These are phyloP conservation scores for Falco berigora DNA, from an alignment of 2,797 vertebrate genomes.

Conservation along the genomic window DNA sequence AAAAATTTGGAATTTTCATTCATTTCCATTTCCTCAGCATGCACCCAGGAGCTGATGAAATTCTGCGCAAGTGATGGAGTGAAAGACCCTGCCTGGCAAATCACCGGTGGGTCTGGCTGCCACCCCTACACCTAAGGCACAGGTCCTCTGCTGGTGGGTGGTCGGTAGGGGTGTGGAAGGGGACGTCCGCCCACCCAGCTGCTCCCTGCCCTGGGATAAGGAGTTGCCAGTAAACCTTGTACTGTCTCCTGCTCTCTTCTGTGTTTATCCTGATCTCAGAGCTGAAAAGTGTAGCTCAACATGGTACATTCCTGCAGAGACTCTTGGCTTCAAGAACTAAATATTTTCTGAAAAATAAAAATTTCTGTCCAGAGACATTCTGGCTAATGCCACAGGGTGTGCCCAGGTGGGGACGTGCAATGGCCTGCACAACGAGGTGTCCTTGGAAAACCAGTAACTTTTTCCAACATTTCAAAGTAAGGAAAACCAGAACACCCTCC, in stretches of 20 bases:
- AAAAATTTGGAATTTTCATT: not conserved
- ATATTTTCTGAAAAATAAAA: not conserved
- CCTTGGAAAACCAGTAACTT: not conserved
- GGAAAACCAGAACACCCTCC: not conserved
- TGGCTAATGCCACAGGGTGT: not conserved
- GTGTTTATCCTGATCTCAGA: not conserved
- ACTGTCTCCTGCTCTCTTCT: not conserved
- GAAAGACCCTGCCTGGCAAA: not conserved
- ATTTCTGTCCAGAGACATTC: not conserved
- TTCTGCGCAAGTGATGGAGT: not conserved
- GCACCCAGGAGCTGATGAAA: not conserved
- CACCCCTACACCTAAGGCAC: not conserved
- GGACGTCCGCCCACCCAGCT: not conserved
- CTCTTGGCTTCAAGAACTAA: not conserved
- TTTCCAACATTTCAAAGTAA: not conserved
- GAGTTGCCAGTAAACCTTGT: fast-evolving
- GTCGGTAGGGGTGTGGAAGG: not conserved
- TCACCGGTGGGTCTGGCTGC: not conserved
- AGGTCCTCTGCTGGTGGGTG: not conserved
- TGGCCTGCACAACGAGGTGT: not conserved
- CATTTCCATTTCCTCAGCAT: not conserved
- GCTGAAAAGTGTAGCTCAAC: not conserved
- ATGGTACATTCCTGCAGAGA: not conserved
- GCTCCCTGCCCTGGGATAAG: not conserved
- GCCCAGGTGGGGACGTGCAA: not conserved